Conservation (phyloP, 35 echinoderm and acorn worm genomes). For the Nesometra sesokonis region DNA sequence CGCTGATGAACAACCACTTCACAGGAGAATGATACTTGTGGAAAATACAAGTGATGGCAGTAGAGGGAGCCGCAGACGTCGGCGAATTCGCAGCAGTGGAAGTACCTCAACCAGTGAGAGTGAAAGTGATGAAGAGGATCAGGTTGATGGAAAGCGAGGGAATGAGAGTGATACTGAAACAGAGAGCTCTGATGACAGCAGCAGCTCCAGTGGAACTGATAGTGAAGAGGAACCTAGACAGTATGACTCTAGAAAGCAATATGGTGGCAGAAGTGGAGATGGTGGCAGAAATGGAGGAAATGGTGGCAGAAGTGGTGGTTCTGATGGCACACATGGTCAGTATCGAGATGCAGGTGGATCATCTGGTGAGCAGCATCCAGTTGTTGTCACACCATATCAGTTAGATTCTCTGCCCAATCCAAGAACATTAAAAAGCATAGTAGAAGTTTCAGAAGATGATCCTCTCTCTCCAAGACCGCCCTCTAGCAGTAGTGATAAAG, state of each 20-base stretch:
- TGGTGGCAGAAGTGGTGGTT: not conserved
- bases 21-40: no score
- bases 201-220: not conserved
- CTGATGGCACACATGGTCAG: not conserved
- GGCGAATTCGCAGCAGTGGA: conserved; percentile 19
- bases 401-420: not conserved
- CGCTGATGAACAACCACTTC: not conserved
- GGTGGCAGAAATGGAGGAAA: not conserved
- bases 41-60: conserved; percentile 25
- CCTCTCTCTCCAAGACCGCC: not conserved
- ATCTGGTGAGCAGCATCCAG: not conserved
- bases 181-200: conserved; percentile 4
- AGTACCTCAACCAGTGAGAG: conserved; percentile 25
- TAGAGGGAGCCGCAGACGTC: conserved; percentile 27
- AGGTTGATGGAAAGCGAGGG: not conserved
- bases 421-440: not conserved
- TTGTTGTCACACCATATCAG: not conserved
- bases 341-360: not conserved
- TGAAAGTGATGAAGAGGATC: not conserved
- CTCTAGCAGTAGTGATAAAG: not conserved
- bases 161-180: conserved; percentile 9
- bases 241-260: not conserved
- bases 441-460: not conserved
- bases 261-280: not conserved
- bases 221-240: not conserved